These are phyloP conservation scores for Charina bottae DNA, from an alignment of 2,113 vertebrate genomes.

Conservation along the genomic window DNA sequence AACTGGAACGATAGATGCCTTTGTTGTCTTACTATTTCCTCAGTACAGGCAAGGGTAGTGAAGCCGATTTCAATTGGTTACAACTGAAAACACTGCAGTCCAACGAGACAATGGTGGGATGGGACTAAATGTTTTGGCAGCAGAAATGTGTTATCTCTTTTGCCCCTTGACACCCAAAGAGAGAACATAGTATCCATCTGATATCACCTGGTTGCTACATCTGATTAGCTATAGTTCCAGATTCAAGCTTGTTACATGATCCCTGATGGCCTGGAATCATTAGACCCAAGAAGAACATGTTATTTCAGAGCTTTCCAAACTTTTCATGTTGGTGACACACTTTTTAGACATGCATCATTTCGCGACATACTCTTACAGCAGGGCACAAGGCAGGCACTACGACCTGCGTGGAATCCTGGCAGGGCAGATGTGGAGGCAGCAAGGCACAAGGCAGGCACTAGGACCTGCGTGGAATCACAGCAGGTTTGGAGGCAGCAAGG, in stretches of 20 bases:
- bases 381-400: no score
- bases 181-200: neutral
- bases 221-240: neutral
- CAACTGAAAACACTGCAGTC: neutral
- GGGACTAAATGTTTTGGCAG: neutral
- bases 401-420: no score
- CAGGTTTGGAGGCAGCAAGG: no score
- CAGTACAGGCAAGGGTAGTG: neutral
- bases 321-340: no score
- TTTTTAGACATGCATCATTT: no score
- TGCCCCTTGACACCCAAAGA: neutral
- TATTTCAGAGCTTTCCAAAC: no score
- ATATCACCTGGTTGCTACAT: neutral
- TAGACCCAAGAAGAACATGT: neutral
- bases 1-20: neutral
- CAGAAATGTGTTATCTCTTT: neutral
- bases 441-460: no score
- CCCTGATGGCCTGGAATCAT: neutral
- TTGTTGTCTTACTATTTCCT: neutral
- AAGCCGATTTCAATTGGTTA: neutral
- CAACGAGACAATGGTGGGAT: neutral
- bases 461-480: no score
- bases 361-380: no score
- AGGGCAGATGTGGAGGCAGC: no score
- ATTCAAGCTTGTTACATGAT: neutral